Conservation (phyloP, 1,140 invertebrate species). For the Drosophila carrolli region DNA sequence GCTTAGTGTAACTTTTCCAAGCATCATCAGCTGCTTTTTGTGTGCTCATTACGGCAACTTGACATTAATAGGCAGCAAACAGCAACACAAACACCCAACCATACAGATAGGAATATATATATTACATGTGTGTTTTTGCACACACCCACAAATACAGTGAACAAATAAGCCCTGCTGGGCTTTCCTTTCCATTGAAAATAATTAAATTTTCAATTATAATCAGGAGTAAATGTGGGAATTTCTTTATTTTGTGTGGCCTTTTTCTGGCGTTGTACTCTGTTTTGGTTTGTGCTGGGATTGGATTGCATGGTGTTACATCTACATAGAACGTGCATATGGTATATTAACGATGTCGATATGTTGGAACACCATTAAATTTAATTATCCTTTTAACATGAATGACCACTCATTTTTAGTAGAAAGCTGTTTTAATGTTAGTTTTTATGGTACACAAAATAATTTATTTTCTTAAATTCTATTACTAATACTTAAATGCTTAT, state of each 20-base stretch:
- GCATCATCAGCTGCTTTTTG: slow-evolving; percentile 73
- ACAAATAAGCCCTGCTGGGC: slow-evolving; percentile 45
- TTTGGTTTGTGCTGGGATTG: not conserved
- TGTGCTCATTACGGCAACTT: slow-evolving; percentile 78
- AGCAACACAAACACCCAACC: slow-evolving; percentile 49
- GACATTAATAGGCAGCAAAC: slow-evolving; percentile 75
- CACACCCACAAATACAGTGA: slow-evolving; percentile 15
- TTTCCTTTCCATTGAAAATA: slow-evolving; percentile 54
- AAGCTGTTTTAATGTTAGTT: not conserved
- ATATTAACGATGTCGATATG: slow-evolving; percentile 7
- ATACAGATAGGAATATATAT: slow-evolving; percentile 12
- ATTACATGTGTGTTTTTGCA: slow-evolving; percentile 29
- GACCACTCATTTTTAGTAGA: not conserved
- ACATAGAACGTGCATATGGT: not conserved
- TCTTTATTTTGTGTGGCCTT: slow-evolving; percentile 21
- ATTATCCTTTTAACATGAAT: not conserved
- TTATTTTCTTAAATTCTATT: no score
- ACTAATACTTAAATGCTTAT: no score
- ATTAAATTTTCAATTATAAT: slow-evolving; percentile 68
- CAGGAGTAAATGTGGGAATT: slow-evolving; percentile 41
- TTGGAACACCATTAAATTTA: no score
- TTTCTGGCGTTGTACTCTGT: slow-evolving; percentile 18
- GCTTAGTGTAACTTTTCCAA: slow-evolving; percentile 22
- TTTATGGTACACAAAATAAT: not conserved
- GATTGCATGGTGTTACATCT: not conserved